phyloP scores from a whole-genome alignment of 2,797 vertebrate genomes.

The Sebastolobus alascanus region DNA sequence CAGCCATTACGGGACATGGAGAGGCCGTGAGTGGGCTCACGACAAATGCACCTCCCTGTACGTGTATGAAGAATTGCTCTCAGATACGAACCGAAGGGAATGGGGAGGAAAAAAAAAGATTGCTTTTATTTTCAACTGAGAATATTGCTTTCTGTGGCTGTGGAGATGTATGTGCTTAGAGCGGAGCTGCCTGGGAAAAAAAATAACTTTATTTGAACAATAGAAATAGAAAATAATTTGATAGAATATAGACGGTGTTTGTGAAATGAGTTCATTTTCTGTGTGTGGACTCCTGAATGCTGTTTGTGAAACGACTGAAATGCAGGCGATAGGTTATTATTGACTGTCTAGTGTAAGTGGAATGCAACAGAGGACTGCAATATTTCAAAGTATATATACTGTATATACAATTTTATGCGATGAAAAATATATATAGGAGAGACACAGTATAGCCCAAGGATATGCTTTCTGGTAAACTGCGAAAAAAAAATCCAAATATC shows the following conservation, averaged over 20 bases:
- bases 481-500: too few species aligned
- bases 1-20: slow-evolving; percentile 47
- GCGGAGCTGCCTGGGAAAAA: background rate
- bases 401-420: too few species aligned
- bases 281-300: slow-evolving; percentile 19
- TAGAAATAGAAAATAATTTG: slow-evolving; percentile 53
- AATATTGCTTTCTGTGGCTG: slow-evolving; percentile 65
- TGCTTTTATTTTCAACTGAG: slow-evolving; percentile 56
- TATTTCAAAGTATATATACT: background rate
- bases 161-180: slow-evolving; percentile 36
- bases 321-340: slow-evolving; percentile 8
- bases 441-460: too few species aligned
- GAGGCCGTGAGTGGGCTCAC: slow-evolving; percentile 40
- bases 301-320: slow-evolving; percentile 26
- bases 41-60: slow-evolving; percentile 43
- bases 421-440: too few species aligned
- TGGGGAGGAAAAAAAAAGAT: slow-evolving; percentile 13
- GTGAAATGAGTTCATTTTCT: slow-evolving; percentile 63
- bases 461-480: background rate
- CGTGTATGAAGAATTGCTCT: slow-evolving; percentile 74
- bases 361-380: background rate
- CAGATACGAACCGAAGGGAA: slow-evolving; percentile 74
- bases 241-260: slow-evolving; percentile 27
- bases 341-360: background rate
- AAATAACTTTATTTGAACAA: slow-evolving; percentile 52